Conservation (phyloP, 2,888 invertebrate genomes). For the Anthophora plumipes region DNA sequence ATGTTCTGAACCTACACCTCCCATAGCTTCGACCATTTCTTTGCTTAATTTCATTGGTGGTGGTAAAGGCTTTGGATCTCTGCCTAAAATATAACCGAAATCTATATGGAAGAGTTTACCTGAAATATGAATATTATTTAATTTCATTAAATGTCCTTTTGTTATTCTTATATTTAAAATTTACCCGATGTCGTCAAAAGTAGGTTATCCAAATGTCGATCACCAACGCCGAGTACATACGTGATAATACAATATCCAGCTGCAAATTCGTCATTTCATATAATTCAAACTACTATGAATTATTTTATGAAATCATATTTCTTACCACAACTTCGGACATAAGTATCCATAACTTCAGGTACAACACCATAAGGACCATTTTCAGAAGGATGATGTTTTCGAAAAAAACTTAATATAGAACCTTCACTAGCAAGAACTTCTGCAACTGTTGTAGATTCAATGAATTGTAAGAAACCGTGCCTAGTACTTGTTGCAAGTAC, state of each 20-base stretch:
- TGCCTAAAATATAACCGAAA: slow-evolving; percentile 98
- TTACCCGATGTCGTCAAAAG: slow-evolving; percentile 94
- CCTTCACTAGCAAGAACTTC: slow-evolving; percentile 95
- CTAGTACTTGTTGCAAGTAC: slow-evolving; percentile 98
- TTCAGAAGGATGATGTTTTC: slow-evolving; percentile 95
- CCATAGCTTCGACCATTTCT: slow-evolving; percentile 99
- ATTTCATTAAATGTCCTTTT: not conserved
- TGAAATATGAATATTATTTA: slow-evolving; percentile 44
- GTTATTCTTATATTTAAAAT: not conserved
- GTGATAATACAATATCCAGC: slow-evolving; percentile 99
- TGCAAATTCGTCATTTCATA: slow-evolving; percentile 75
- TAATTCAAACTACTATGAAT: not conserved
- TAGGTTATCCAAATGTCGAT: slow-evolving; percentile 98
- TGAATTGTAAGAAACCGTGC: slow-evolving; percentile 98
- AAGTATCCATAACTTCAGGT: slow-evolving; percentile 98
- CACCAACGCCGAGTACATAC: slow-evolving; percentile 98
- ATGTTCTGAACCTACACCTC: slow-evolving; percentile 94
- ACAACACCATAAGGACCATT: slow-evolving; percentile 95
- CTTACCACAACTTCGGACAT: slow-evolving; percentile 94
- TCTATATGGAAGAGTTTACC: slow-evolving; percentile 97
- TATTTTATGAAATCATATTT: slow-evolving; percentile 1
- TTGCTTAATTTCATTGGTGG: slow-evolving; percentile 99
- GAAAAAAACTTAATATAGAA: slow-evolving; percentile 96
- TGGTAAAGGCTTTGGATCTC: slow-evolving; percentile 99
- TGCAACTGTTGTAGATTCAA: slow-evolving; percentile 96